Evolutionary conservation across 2,113 vertebrate species (phyloP), one percentile per base, ranked within the genome.

Genomic region (Phaethornis superciliosus): DNA sequence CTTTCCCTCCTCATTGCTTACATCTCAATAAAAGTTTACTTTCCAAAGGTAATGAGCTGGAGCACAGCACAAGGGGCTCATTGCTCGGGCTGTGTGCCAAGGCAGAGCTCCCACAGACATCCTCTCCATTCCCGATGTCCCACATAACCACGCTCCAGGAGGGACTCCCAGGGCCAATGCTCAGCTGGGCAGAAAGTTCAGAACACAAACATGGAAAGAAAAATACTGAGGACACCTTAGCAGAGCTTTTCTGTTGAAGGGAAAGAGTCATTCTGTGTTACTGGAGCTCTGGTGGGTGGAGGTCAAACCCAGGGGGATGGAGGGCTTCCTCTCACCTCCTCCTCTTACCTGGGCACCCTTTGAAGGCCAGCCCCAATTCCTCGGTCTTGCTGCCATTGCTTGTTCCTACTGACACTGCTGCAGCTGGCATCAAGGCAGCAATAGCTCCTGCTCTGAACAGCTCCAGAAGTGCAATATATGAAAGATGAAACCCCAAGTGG

Each of bases 221-320:
- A 47, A 75, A 56, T 6, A 28, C 18, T 17, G 22, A 64, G 68
- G n/a, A 47, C 21, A 11, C 2, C 7, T 24, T 55, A 32, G 49
- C 30, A 82, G 51, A 69, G 67, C 28, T 81, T 28, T 72, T 30
- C n/a, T 44, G 7, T n/a, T 58, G 24, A 51, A 52, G 12, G 30
- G 16, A 24, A 67, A n/a, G 46, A n/a, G 35, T 40, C 58, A 37
- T 47, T 71, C 35, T 13, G n/a, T 0, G 0, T 16, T 40, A 4
- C 40, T 6, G 32, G 52, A 76, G 69, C 58, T 67, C 42, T 19
- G 18, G 63, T 24, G 26, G 28, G 16, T 1, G 1, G 44, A 55
- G 35, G 59, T 15, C 14, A 14, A 70, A 40, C 40, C 44, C 26
- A 5, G 0, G 1, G 33, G 23, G 7, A 4, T 3, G 4, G 35